phyloP scores from a whole-genome alignment of 1,140 invertebrate genomes.

The Archivesica marissinica region DNA sequence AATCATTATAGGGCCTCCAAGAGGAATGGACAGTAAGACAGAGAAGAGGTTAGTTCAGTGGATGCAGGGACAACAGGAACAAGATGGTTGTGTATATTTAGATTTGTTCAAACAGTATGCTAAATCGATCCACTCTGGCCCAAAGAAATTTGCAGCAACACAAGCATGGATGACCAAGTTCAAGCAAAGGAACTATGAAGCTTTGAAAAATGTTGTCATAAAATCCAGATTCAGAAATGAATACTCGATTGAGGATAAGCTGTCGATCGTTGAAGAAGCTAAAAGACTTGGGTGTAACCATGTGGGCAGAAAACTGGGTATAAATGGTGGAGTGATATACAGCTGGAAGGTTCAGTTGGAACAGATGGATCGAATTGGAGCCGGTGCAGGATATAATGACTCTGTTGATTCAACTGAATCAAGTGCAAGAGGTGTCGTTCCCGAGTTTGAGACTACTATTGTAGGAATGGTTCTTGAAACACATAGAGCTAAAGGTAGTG shows the following conservation, averaged over 20 bases:
- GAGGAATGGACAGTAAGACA: slow-evolving; percentile 50
- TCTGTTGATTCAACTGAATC: not conserved
- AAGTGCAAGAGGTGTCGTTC: slow-evolving; percentile 47
- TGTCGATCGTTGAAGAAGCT: slow-evolving; percentile 48
- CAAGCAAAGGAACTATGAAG: slow-evolving; percentile 55
- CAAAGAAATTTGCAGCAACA: slow-evolving; percentile 56
- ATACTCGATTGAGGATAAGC: slow-evolving; percentile 51
- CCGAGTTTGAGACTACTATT: slow-evolving; percentile 52
- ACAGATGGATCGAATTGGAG: slow-evolving; percentile 33
- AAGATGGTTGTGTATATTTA: slow-evolving; percentile 58
- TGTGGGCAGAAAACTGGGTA: slow-evolving; percentile 54
- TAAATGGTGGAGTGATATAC: slow-evolving; percentile 58
- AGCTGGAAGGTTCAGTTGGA: slow-evolving; percentile 57
- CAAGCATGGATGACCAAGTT: slow-evolving; percentile 61
- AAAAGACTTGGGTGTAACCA: slow-evolving; percentile 56
- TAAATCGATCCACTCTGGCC: slow-evolving; percentile 55
- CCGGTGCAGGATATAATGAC: not conserved
- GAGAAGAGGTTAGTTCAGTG: slow-evolving; percentile 61
- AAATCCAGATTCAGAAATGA: slow-evolving; percentile 58
- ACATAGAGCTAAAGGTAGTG: slow-evolving; percentile 51
- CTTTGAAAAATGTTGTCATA: slow-evolving; percentile 54
- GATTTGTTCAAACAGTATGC: slow-evolving; percentile 60
- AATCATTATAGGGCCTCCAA: slow-evolving; percentile 54
- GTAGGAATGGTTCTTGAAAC: slow-evolving; percentile 56
- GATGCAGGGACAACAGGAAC: slow-evolving; percentile 56